Percentiles rank a stretch among this genome's conserved stretches.
Evolutionary conservation across 2,797 vertebrate species (phyloP).

Genomic region (Sebastes vulpes): DNA sequence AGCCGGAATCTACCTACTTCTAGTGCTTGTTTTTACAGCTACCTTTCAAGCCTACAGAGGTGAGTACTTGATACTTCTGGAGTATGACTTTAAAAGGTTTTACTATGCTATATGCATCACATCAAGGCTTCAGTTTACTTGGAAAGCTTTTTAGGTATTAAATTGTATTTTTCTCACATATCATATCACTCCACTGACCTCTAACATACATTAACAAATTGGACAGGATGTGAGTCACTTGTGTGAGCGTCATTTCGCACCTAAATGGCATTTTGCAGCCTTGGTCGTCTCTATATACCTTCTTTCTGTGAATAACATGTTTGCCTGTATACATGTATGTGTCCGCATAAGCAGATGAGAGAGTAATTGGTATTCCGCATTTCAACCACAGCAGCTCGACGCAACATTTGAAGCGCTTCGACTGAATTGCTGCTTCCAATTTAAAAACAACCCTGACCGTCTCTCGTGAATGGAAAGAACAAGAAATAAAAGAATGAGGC

Average conservation of each 20-base stretch:
- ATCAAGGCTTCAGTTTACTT: slow-evolving; percentile 3
- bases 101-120: neutral
- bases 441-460: slow-evolving; percentile 37
- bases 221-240: slow-evolving; percentile 15
- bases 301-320: neutral
- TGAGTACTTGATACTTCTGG: neutral
- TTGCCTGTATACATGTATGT: neutral
- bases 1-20: neutral
- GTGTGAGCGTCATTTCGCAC: slow-evolving; percentile 20
- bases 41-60: neutral
- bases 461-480: slow-evolving; percentile 48
- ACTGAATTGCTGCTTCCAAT: slow-evolving; percentile 47
- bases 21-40: neutral
- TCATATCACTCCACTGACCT: slow-evolving; percentile 19
- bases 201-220: slow-evolving; percentile 11
- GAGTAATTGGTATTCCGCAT: slow-evolving; percentile 30
- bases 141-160: slow-evolving; percentile 8
- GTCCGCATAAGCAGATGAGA: neutral
- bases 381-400: slow-evolving; percentile 9
- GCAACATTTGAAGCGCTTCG: slow-evolving; percentile 45
- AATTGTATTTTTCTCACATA: neutral
- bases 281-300: neutral
- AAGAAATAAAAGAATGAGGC: slow-evolving; percentile 51
- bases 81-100: neutral
- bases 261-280: slow-evolving; percentile 22